Evolutionary conservation across 2,113 vertebrate species (phyloP).

Genomic region (Cyphomyrus plagiostoma): DNA sequence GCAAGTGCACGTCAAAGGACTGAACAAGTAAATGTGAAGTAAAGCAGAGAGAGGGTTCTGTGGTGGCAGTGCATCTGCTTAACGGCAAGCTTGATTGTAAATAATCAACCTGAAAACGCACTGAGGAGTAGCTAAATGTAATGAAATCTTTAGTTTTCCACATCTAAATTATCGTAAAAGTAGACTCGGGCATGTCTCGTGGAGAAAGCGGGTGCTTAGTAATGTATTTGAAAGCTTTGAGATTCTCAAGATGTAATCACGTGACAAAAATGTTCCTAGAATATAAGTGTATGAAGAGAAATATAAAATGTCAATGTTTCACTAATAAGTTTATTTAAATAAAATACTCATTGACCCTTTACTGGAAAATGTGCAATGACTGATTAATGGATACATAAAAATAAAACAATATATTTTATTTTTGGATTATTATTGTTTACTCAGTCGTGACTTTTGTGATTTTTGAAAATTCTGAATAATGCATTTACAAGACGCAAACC

Average conservation of each 20-base stretch:
- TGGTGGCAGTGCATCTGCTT: not conserved
- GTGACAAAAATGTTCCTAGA: not conserved
- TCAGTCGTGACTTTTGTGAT: not conserved
- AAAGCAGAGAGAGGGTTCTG: not conserved
- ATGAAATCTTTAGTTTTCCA: not conserved
- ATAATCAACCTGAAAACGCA: not conserved
- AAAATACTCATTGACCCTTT: not conserved
- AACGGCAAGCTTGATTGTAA: not conserved
- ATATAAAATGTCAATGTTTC: not conserved
- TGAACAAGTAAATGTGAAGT: not conserved
- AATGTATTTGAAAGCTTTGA: not conserved
- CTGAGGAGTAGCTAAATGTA: not conserved
- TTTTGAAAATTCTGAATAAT: not conserved
- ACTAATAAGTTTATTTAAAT: not conserved
- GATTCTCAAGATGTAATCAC: not conserved
- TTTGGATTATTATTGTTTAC: not conserved
- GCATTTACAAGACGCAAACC: not conserved
- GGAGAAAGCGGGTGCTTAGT: not conserved
- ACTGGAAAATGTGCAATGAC: not conserved
- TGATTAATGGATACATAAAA: not conserved
- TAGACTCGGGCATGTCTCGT: not conserved
- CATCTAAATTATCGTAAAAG: not conserved
- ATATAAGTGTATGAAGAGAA: not conserved
- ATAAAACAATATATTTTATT: not conserved
- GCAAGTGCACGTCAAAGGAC: not conserved